Evolutionary conservation across 2,888 invertebrate species (phyloP), one percentile per base, ranked within the genome.

Genomic region (Augiades crinisus): DNA sequence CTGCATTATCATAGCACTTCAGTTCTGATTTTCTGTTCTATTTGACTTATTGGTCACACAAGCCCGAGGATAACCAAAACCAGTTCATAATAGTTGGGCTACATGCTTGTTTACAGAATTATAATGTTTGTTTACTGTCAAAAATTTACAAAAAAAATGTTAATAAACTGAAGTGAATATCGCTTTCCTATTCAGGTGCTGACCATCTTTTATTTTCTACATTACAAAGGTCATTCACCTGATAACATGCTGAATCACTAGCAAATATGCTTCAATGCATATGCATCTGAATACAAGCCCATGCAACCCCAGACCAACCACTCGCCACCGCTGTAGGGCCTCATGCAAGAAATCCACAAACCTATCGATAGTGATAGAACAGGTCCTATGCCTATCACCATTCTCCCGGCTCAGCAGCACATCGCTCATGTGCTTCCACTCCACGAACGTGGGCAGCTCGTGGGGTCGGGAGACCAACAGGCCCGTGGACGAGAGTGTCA

Each of bases 311-410:
- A 6, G 8, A 24, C 38, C 22, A 22, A n/a, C 38, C 36, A 22
- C 38, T 8, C 24, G 41, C 41, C 27, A 10, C 30, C 14, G 6
- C 10, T 22, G 24, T 12, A 16, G 12, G 17, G 47, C 33, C 47
- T 34, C 38, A 37, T 22, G 12, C 10, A 50, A 44, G 6, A 53
- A 57, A 46, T 34, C 34, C 47, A 84, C 88, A 58, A 74, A 92
- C 92, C 91, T 90, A 83, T 91, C 91, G n/a, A 94, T 88, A 63
- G 90, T 91, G 59, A 94, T 81, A 22, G 92, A 87, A 67, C 93
- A 92, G 31, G 91, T 91, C 59, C 81, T 89, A 68, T 91, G 91
- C 53, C 91, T 91, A 63, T 92, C 92, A 31, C 83, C 83, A 5
- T 82, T 86, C 2, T 87, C 79, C 12, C 83, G 88, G 55, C 84